Percentiles rank a stretch among this genome's conserved stretches.
These are phyloP conservation scores for Penaeus monodon DNA, from an alignment of 2,888 invertebrate species.

Conservation along the genomic window DNA sequence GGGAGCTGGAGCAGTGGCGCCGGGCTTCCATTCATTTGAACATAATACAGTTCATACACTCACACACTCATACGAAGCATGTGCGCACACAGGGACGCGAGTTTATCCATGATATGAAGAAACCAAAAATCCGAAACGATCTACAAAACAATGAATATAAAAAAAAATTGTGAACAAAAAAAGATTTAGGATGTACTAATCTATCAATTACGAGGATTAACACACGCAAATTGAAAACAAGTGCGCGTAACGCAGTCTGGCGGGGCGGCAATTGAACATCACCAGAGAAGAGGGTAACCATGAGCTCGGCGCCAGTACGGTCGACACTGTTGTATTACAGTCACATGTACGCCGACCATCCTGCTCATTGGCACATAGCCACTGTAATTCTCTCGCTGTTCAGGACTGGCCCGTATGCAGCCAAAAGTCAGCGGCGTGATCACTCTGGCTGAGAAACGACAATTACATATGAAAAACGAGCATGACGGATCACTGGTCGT, in stretches of 20 bases:
- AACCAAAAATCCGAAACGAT: too few relatives aligned
- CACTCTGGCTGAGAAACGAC: slow-evolving; percentile 47
- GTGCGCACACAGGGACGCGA: too few relatives aligned
- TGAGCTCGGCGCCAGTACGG: not conserved
- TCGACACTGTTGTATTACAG: not conserved
- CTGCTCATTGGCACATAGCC: slow-evolving; percentile 2
- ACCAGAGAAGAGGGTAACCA: not conserved
- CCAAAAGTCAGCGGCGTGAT: slow-evolving; percentile 56
- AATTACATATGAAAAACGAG: slow-evolving; percentile 61
- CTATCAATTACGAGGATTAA: slow-evolving; percentile 15
- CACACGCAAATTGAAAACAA: slow-evolving; percentile 50
- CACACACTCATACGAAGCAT: too few relatives aligned
- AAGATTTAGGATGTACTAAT: slow-evolving; percentile 16
- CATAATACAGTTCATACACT: too few relatives aligned
- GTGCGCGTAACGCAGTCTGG: slow-evolving; percentile 34
- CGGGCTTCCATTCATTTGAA: too few relatives aligned
- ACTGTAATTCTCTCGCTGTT: slow-evolving; percentile 12
- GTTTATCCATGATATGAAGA: too few relatives aligned
- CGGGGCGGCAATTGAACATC: slow-evolving; percentile 36
- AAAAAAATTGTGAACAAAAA: slow-evolving; percentile 11
- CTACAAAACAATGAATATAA: not conserved
- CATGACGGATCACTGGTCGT: slow-evolving; percentile 51
- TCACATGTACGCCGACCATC: not conserved
- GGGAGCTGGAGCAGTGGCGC: too few relatives aligned
- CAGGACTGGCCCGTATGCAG: slow-evolving; percentile 53